A percentile compares a stretch with the other conserved stretches of the same genome.
phyloP scores from a whole-genome alignment of 53 echinoderm and acorn worm genomes.

The Astropecten irregularis region DNA sequence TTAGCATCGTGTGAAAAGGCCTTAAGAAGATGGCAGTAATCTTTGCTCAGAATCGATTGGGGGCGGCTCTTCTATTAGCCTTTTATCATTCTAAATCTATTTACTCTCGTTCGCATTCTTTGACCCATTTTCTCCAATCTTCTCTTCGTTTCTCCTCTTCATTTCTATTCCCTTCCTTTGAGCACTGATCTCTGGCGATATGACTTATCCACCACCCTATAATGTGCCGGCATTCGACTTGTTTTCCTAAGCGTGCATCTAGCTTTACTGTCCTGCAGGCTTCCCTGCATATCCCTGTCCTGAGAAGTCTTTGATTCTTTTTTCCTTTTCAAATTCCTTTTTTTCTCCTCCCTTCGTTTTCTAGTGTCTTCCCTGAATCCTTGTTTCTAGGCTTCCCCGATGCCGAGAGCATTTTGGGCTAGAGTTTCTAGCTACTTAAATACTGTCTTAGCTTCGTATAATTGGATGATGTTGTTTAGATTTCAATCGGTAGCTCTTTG shows the following conservation, averaged over 20 bases:
- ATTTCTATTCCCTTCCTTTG: background rate
- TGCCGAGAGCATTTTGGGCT: background rate
- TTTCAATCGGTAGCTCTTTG: too few relatives aligned
- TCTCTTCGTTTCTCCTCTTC: background rate
- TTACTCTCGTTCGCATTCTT: background rate
- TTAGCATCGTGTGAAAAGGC: too few relatives aligned
- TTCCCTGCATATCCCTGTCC: background rate
- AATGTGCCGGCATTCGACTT: too few relatives aligned
- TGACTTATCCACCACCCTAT: constrained; percentile 23
- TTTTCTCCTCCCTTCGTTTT: background rate
- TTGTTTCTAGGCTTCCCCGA: too few relatives aligned
- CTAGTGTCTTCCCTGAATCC: background rate
- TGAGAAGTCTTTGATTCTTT: background rate
- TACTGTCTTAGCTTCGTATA: constrained; percentile 8
- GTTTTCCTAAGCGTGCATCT: background rate
- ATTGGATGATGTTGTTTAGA: constrained; percentile 20
- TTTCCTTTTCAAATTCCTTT: background rate
- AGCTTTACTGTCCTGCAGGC: background rate
- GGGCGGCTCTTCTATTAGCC: too few relatives aligned
- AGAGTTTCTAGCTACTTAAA: background rate
- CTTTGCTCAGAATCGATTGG: too few relatives aligned
- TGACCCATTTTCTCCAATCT: background rate
- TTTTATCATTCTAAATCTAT: too few relatives aligned
- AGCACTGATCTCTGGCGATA: background rate
- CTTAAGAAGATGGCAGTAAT: too few relatives aligned